Base-by-base conservation (phyloP, 2,888 invertebrate species). In the Cordilura impudica region DNA sequence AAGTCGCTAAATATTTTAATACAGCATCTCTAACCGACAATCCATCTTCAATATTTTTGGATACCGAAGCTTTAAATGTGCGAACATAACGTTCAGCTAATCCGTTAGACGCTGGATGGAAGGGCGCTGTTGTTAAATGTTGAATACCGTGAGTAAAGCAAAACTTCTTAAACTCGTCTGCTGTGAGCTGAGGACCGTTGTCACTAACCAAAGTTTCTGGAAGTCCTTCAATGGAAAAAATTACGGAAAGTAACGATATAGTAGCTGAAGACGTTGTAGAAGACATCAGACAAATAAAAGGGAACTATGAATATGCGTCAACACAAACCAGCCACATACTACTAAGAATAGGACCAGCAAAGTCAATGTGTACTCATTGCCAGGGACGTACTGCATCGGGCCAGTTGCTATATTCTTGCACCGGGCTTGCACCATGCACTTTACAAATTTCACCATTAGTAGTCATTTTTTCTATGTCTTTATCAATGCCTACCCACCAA, bases 351-450 rank as follows among this genome's bases (percentile, higher is more conserved):
- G 60, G 60, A 0, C 49, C 70, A 16, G 89, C 87, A 83, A 88
- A 90, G 81, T 90, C 90, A n/a, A 88, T 83, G 82, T 90, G 90
- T 2, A 90, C 78, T 21, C 90, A 77, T 63, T 87, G 82, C 86
- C 87, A 88, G 1, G 86, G 85, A 53, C 81, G 76, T 10, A 66
- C 76, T n/a, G 87, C 26, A 3, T 26, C 26, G 26, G 26, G 26
- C 26, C 26, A 26, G 6, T 26, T 26, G 26, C 26, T 26, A 26
- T 26, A 26, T 26, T 26, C 26, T 26, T 26, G 26, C 26, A 26
- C 26, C 43, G 8, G 3, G n/a, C 43, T 60, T 39, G 43, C 5
- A 12, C 26, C 16, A 70, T 18, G 49, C n/a, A 7, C 66, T 8
- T 43, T 67, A 16, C 12, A 21, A 56, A 2, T n/a, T n/a, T n/a